phyloP scores from a whole-genome alignment of 2,797 vertebrate genomes.

The Psittacula echo region DNA sequence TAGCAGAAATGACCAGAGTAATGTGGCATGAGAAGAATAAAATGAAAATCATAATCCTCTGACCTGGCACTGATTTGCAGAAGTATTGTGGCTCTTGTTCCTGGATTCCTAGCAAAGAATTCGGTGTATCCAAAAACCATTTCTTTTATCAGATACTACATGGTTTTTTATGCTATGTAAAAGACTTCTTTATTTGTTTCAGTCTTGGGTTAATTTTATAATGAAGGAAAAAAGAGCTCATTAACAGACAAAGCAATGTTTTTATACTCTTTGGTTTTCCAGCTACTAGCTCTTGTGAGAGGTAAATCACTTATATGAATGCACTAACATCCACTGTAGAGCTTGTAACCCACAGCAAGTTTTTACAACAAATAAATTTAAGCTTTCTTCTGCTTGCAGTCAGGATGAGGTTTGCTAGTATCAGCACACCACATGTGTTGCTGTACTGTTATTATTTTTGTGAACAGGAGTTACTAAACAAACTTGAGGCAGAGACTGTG shows the following conservation, averaged over 20 bases:
- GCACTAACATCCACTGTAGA: neutral
- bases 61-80: neutral
- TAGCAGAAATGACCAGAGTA: neutral
- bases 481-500: neutral
- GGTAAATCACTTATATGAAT: neutral
- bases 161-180: neutral
- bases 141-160: neutral
- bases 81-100: neutral
- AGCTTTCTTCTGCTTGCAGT: neutral
- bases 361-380: neutral
- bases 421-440: neutral
- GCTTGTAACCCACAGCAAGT: neutral
- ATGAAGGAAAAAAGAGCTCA: neutral
- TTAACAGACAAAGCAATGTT: neutral
- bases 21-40: neutral
- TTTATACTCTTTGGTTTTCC: neutral
- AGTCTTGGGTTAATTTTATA: slow-evolving; percentile 1
- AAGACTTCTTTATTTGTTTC: neutral
- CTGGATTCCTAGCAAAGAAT: neutral
- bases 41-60: slow-evolving; percentile 5
- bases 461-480: neutral
- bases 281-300: neutral
- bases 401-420: neutral
- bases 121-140: neutral
- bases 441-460: neutral